A percentile compares a stretch with the other conserved stretches of the same genome.
Evolutionary conservation across 2,888 invertebrate species (phyloP).

Genomic region (Mamestra brassicae): DNA sequence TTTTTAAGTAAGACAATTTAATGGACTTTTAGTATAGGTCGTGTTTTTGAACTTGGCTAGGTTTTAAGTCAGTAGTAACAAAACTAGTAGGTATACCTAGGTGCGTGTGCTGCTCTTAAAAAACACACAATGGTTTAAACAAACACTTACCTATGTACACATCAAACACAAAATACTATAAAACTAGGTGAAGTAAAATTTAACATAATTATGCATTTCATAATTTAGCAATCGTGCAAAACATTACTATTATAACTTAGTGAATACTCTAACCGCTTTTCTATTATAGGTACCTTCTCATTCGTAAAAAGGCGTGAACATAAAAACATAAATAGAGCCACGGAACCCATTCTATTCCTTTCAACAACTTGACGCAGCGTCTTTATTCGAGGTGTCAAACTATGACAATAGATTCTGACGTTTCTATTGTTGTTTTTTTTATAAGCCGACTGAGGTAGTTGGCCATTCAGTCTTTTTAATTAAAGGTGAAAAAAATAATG

Average conservation of each 20-base stretch:
- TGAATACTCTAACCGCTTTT: no score
- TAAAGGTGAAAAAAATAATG: conserved; percentile 52
- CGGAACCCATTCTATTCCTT: conserved; percentile 46
- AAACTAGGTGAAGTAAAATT: no score
- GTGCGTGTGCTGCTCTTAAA: no score
- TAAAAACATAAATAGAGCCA: conserved; percentile 17
- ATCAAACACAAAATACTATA: no score
- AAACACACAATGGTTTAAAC: no score
- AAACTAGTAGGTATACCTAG: no score
- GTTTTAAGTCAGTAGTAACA: no score
- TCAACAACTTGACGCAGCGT: conserved; percentile 7
- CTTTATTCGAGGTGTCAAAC: conserved; percentile 51
- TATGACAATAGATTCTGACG: conserved; percentile 80
- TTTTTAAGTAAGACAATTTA: no score
- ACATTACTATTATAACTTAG: neutral
- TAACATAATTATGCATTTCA: no score
- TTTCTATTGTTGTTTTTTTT: conserved; percentile 75
- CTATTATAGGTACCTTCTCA: neutral
- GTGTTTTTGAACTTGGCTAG: no score
- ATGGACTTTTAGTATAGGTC: no score
- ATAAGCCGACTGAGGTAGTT: conserved; percentile 68
- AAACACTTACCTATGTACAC: no score
- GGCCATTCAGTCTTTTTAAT: conserved; percentile 63
- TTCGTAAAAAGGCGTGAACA: conserved; percentile 29
- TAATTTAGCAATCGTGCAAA: neutral